Base-by-base conservation (phyloP, 92 coral and sea anemone genomes). In the Anthopleura xanthogrammica region DNA sequence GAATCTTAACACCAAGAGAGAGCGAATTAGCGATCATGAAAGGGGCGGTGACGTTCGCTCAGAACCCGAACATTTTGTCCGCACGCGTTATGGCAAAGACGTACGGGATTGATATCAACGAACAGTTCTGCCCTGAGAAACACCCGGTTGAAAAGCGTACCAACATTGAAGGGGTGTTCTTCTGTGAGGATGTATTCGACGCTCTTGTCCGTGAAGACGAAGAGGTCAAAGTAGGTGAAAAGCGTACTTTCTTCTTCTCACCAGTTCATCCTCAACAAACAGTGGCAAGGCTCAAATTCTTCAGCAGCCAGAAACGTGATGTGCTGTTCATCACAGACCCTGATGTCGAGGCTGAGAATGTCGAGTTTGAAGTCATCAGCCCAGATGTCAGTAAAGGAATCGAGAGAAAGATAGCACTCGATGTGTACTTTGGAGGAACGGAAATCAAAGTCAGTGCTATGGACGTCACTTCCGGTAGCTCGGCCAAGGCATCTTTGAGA, bases 21-120 rank as follows among this genome's bases (percentile, higher is more conserved):
- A 89, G 93, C 64, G 88, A 83, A 22, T 77, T 89, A 22, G 92
- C 92, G 11, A 91, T 88, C 20, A 82, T 88, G 55, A 83, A 88
- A 78, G 94, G 94, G 23, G 94, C 94, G 10, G 92, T 91, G 11
- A 82, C 89, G 85, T 91, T 88, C 41, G 94, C 92, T 11, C 88
- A 91, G 60, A 88, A 91, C 9, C 94, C 94, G 2, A 81, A 87
- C 52, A 85, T 83, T 16, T 79, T 91, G 11, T 79, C 84, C 14
- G 91, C 89, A 54, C 86, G 94, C 41, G 80, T 88, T 66, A 78
- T 86, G 66, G 84, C 90, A 12, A 77, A 60, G 50, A 89, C 94
- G 3, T 91, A 91, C 41, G 92, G 94, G 64, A 83, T 87, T 52
- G 81, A 77, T 68, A 83, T 82, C 58, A 74, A 82, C 5, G 83